These are phyloP conservation scores for Osedax fenrisi DNA, from an alignment of 2,888 invertebrate species.

Conservation along the genomic window DNA sequence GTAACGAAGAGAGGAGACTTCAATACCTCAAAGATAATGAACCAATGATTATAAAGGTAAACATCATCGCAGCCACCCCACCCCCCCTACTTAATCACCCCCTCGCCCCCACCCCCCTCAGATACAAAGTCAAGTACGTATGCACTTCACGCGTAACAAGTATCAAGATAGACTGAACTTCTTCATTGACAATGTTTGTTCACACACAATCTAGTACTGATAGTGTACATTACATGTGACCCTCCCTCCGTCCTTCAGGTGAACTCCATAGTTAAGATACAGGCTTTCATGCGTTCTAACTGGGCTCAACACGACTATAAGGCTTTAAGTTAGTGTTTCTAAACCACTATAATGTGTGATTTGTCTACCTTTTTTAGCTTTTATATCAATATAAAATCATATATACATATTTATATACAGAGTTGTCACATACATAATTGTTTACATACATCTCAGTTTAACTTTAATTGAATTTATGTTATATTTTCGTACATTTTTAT, in stretches of 20 bases:
- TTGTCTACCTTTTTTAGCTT: too few species aligned
- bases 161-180: slow-evolving; percentile 40
- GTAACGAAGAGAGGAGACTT: slow-evolving; percentile 31
- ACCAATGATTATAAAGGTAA: slow-evolving; percentile 41
- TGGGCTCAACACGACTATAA: slow-evolving; percentile 59
- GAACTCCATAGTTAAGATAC: slow-evolving; percentile 54
- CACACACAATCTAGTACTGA: background rate
- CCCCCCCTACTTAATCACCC: background rate
- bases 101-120: background rate
- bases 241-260: too few species aligned
- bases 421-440: too few species aligned
- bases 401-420: too few species aligned
- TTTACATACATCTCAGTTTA: too few species aligned
- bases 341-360: too few species aligned
- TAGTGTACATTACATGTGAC: background rate
- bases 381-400: too few species aligned
- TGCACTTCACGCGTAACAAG: slow-evolving; percentile 42
- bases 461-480: too few species aligned
- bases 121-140: slow-evolving; percentile 36
- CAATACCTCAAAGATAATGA: slow-evolving; percentile 40
- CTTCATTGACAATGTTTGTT: slow-evolving; percentile 45
- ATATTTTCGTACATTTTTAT: too few species aligned
- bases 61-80: background rate
- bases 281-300: slow-evolving; percentile 61
- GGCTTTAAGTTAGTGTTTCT: slow-evolving; percentile 50